Base-by-base conservation (phyloP, 2,888 invertebrate species). In the Icerya purchasi region DNA sequence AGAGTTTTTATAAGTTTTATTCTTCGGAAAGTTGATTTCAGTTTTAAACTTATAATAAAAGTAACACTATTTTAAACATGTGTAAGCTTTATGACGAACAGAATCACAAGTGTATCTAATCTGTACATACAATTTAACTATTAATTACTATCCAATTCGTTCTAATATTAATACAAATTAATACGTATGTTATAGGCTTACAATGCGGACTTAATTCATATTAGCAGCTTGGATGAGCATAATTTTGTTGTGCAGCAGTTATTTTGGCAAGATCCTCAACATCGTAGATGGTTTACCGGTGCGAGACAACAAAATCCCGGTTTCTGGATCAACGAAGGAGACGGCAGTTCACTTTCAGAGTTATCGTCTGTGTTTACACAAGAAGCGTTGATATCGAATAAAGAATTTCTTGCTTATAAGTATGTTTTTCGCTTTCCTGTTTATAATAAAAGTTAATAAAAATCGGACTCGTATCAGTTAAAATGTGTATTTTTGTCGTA, bases 211-310 rank as follows among this genome's bases (percentile, higher is more conserved):
- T 73, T 93, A 58, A 75, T 85, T 0, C 82, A 86, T 63, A 79
- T 94, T 3, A 86, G 86, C 68, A 82, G 77, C 60, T 75, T 83
- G 2, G 88, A 88, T 62, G 93, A 94, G 70, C 91, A 93, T 74
- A 80, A 84, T 0, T 94, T 92, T 69, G 76, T 94, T 51, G 76
- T 88, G 5, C 79, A 86, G 64, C 83, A 86, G 68, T 72, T 96
- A n/a, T 80, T 84, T 68, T 75, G 78, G 67, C 76, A 86, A 67
- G 92, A 93, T 72, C 87, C 88, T 18, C 86, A 86, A 65, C 88
- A 87, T 69, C 78, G 86, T 61, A 78, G 81, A 3, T 94, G 92
- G 87, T 92, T 87, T 69, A 80, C 87, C 22, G 86, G 89, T 54
- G 84, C 86, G 1, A 80, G 80, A 60, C 84, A 86, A 68, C 79